These are phyloP conservation scores for Sturmia bella DNA, from an alignment of 2,888 invertebrate genomes.

Conservation along the genomic window DNA sequence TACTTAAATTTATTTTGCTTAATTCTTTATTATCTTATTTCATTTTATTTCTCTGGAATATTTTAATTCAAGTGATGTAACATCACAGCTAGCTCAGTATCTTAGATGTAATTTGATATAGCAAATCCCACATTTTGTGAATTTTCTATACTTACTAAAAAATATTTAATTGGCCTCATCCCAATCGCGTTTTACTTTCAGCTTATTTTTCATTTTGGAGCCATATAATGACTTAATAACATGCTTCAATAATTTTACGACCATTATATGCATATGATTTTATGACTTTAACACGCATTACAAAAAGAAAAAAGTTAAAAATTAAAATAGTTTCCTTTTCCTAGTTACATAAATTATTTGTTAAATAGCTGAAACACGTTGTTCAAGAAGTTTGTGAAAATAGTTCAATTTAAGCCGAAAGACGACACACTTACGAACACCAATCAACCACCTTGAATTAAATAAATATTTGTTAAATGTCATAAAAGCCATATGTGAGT, in stretches of 20 bases:
- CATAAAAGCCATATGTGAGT: slow-evolving; percentile 40
- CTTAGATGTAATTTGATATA: too few relatives aligned
- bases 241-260: slow-evolving; percentile 48
- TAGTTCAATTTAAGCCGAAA: slow-evolving; percentile 2
- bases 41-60: too few relatives aligned
- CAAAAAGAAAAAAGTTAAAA: slow-evolving; percentile 48
- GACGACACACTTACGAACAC: slow-evolving; percentile 13
- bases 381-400: slow-evolving; percentile 43
- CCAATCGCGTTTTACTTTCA: background rate
- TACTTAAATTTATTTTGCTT: too few relatives aligned
- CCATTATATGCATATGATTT: slow-evolving; percentile 35
- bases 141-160: too few relatives aligned
- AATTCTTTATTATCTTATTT: too few relatives aligned
- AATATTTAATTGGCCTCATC: too few relatives aligned
- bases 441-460: slow-evolving; percentile 11
- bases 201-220: slow-evolving; percentile 8
- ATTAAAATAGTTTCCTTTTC: background rate
- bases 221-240: slow-evolving; percentile 54
- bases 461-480: slow-evolving; percentile 6
- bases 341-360: slow-evolving; percentile 12
- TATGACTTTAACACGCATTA: slow-evolving; percentile 63
- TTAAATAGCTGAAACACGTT: slow-evolving; percentile 1
- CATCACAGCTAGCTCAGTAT: too few relatives aligned
- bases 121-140: too few relatives aligned
- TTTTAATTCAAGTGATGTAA: too few relatives aligned